phyloP scores from a whole-genome alignment of 2,113 vertebrate species.

The Campylomormyrus tamandua region DNA sequence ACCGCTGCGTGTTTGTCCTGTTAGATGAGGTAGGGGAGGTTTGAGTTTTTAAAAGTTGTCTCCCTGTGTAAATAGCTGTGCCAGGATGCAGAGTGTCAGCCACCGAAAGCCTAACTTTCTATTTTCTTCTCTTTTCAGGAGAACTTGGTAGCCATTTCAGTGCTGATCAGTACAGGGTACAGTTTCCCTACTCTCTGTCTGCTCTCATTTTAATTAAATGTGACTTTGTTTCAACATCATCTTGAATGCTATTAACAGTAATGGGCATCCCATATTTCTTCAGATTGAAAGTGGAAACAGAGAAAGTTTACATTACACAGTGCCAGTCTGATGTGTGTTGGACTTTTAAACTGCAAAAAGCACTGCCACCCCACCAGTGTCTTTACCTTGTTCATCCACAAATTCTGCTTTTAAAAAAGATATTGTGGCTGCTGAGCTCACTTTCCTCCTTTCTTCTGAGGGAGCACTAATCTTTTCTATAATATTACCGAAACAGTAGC shows the following conservation, averaged over 20 bases:
- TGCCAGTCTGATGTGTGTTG: neutral
- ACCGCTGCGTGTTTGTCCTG: neutral
- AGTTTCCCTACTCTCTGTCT: neutral
- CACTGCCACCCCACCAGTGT: neutral
- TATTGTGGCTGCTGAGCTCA: neutral
- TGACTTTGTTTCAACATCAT: neutral
- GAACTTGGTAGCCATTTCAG: conserved; percentile 58
- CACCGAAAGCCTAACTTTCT: conserved; percentile 10
- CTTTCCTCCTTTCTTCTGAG: neutral
- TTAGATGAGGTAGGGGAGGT: neutral
- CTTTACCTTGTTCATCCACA: neutral
- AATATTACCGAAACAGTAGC: neutral
- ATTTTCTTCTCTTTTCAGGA: conserved; percentile 55
- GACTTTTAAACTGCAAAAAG: neutral
- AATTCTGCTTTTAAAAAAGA: neutral
- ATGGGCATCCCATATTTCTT: neutral
- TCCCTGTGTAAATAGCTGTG: neutral
- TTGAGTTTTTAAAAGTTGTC: neutral
- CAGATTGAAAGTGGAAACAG: neutral
- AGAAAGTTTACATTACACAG: neutral
- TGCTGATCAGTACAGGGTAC: conserved; percentile 72
- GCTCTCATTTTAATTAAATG: neutral
- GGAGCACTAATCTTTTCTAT: neutral
- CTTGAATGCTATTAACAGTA: neutral
- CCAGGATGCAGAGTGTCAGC: neutral